phyloP scores from a whole-genome alignment of 64 coral and sea anemone species.

The Montipora foliosa region DNA sequence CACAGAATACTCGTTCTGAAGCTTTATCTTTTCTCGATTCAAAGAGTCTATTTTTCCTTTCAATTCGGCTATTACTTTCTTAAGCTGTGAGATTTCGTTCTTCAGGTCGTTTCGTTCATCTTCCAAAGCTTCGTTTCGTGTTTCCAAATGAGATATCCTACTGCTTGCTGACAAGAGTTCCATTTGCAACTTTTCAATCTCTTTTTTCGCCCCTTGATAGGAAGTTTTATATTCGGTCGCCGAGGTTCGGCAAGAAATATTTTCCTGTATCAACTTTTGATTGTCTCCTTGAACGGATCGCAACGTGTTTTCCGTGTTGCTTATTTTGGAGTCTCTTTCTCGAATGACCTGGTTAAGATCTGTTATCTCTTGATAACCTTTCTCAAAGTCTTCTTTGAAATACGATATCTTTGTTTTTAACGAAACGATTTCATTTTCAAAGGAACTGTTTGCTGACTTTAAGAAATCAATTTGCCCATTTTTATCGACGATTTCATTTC shows the following conservation, averaged over 20 bases:
- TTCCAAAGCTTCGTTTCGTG: slow-evolving; percentile 72
- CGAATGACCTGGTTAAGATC: slow-evolving; percentile 68
- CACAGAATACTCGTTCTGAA: slow-evolving; percentile 77
- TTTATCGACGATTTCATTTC: slow-evolving; percentile 77
- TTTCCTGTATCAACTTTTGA: slow-evolving; percentile 88
- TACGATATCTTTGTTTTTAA: slow-evolving; percentile 74
- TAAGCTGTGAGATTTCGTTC: slow-evolving; percentile 76
- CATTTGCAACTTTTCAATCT: slow-evolving; percentile 84
- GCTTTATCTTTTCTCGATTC: slow-evolving; percentile 88
- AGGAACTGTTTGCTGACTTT: slow-evolving; percentile 67
- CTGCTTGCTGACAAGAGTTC: slow-evolving; percentile 82
- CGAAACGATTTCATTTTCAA: slow-evolving; percentile 87
- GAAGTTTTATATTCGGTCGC: slow-evolving; percentile 73
- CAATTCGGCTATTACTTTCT: slow-evolving; percentile 76
- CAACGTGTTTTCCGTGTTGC: slow-evolving; percentile 75
- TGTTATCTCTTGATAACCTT: slow-evolving; percentile 74
- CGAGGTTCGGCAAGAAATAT: slow-evolving; percentile 60
- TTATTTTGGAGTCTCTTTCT: slow-evolving; percentile 80
- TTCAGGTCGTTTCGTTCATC: slow-evolving; percentile 89
- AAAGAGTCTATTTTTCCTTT: slow-evolving; percentile 85
- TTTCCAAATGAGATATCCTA: slow-evolving; percentile 74
- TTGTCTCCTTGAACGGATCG: slow-evolving; percentile 77
- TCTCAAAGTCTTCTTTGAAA: slow-evolving; percentile 84
- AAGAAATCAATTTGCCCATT: slow-evolving; percentile 82
- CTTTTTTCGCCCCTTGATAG: slow-evolving; percentile 76